Evolutionary conservation across 2,797 vertebrate species (phyloP), one percentile per base, ranked within the genome.

Genomic region (Holocentrus rufus): DNA sequence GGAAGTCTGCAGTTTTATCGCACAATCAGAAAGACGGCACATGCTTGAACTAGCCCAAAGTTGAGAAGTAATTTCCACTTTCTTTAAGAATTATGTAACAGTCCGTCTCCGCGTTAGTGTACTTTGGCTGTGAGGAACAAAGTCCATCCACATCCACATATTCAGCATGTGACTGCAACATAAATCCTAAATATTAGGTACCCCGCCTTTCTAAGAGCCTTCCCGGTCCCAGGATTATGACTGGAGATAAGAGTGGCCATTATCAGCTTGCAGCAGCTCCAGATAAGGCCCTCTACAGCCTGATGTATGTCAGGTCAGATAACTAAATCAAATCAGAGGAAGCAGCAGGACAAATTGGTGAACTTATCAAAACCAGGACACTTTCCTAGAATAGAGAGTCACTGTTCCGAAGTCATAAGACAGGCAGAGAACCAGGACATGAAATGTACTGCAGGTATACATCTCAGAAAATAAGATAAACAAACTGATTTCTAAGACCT

Each of bases 101-200:
- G 11, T 13, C 31, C 0, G 2, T 62, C 49, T 42, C 17, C 61
- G 80, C 25, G 36, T 77, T 58, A 36, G 47, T 82, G 71, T 80
- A 77, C 84, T 85, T 85, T 85, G 77, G 58, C 78, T 59, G 8
- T 23, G 25, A 72, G 53, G 62, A 81, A 65, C 80, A 84, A 83
- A 85, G 85, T 87, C 67, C 39, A 9, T 34, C 81, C 80, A 88
- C 72, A 85, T 79, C 63, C 53, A 80, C 80, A 44, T 47, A 84
- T 49, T 8, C 18, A 25, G 62, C 42, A 72, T 55, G n/a, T 0
- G 23, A 66, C 64, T 76, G 56, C 30, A 47, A 60, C 67, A 61
- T 72, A 49, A 86, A 85, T 84, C 84, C 79, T 57, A 71, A 62
- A 64, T 59, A 77, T 74, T 39, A 53, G 60, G 46, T 58, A 34